Conservation (phyloP, 2,888 invertebrate species). For the Endomychus coccineus region DNA sequence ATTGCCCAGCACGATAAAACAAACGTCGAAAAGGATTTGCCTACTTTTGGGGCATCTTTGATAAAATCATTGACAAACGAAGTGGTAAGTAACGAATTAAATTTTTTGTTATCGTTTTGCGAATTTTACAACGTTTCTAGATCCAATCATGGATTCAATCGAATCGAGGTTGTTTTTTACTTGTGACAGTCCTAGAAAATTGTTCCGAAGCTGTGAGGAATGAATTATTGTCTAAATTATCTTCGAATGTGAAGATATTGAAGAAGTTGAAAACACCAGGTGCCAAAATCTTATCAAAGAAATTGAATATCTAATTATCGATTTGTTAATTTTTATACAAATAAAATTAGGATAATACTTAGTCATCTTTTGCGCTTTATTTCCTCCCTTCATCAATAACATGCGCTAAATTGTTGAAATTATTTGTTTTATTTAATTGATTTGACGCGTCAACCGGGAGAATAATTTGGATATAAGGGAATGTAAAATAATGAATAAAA, state of each 20-base stretch:
- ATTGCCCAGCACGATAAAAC: conserved; percentile 58
- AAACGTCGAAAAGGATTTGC: conserved; percentile 38
- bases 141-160: conserved; percentile 58
- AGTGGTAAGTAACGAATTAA: conserved; percentile 43
- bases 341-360: no score
- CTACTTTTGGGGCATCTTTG: conserved; percentile 55
- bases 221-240: conserved; percentile 47
- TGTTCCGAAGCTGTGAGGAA: conserved; percentile 44
- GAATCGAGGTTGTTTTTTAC: conserved; percentile 71
- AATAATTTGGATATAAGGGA: no score
- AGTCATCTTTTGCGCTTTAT: no score
- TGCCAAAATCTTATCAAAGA: conserved; percentile 53
- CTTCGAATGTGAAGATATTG: conserved; percentile 43
- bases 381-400: no score
- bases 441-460: no score
- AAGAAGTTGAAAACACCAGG: conserved; percentile 53
- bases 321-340: no score
- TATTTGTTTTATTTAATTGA: no score
- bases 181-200: conserved; percentile 60
- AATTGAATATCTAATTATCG: conserved; percentile 12
- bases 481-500: no score
- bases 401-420: no score
- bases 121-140: conserved; percentile 36
- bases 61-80: conserved; percentile 48
- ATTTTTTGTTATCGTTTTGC: conserved; percentile 7